A percentile compares a stretch with the other conserved stretches of the same genome.
These are phyloP conservation scores for Anguilla megastoma DNA, from an alignment of 2,797 vertebrate genomes.

Conservation along the genomic window DNA sequence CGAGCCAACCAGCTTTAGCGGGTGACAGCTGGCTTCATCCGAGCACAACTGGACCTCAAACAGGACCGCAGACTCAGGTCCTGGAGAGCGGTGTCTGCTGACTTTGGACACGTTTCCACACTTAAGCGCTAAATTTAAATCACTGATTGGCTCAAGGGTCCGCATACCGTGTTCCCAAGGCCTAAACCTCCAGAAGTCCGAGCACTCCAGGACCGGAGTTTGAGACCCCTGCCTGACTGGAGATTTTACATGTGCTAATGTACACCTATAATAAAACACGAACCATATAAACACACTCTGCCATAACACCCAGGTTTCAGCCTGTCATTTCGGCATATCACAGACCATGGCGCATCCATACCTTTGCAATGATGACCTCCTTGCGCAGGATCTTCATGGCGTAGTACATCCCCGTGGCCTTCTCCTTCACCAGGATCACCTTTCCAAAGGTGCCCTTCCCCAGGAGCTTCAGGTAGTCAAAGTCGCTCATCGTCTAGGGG, in stretches of 20 bases:
- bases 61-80: neutral
- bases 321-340: neutral
- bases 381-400: constrained; percentile 92
- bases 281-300: neutral
- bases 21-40: neutral
- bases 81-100: neutral
- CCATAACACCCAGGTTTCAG: neutral
- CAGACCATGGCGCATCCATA: constrained; percentile 39
- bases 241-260: neutral
- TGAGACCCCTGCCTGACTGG: neutral
- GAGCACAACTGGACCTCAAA: neutral
- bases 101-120: too few species aligned
- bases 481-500: constrained; percentile 85
- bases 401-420: constrained; percentile 81
- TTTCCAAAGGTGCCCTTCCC: constrained; percentile 91
- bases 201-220: neutral
- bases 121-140: too few species aligned
- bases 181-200: neutral
- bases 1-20: neutral
- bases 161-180: neutral
- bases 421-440: constrained; percentile 87
- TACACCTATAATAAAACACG: neutral
- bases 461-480: constrained; percentile 89
- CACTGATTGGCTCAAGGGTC: too few species aligned
- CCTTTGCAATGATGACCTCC: constrained; percentile 89